Base-by-base conservation (phyloP, 2,888 invertebrate genomes). In the Callosobruchus maculatus region DNA sequence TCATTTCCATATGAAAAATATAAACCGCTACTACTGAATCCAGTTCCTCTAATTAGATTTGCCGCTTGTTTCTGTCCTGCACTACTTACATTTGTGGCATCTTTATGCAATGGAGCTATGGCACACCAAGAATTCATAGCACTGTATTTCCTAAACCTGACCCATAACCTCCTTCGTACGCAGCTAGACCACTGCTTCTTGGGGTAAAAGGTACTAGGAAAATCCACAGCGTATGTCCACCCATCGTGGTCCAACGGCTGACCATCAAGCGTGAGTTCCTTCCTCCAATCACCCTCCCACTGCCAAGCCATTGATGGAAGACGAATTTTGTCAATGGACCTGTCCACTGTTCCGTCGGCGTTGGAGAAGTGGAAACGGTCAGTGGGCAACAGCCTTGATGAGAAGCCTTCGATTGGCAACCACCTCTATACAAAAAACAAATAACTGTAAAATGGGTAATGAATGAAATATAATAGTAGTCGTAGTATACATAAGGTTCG, bases 291-390 rank as follows among this genome's bases (percentile, higher is more conserved):
- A 2, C 95, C 95, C 88, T 98, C 97, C 97, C 97, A 98, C 83
- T 96, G 94, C 97, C 97, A 98, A 20, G 96, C 96, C 92, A 96
- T 94, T 0, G 97, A 97, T 5, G 97, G 97, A 70, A 97, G 87
- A 77, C 94, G 89, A 76, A 97, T 95, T 85, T 92, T 92, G 81
- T 95, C 93, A 78, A 95, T 93, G 49, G 93, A 91, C 75, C 95
- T 90, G 82, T 95, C 94, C 66, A 91, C 89, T 9, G 91, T 91
- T 5, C 97, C 97, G 89, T 96, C 95, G 81, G 91, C 91, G 80
- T 93, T 94, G 20, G 97, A 97, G 89, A 94, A 97, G 82, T 92
- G 93, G 83, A 92, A 94, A 77, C 97, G 91, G 86, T 97, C 97
- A 21, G 97, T 97, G 18, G 96, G 97, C 67, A 97, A 87, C 68